Evolutionary conservation across 2,888 invertebrate species (phyloP).

Genomic region (Peribatodes rhomboidaria): DNA sequence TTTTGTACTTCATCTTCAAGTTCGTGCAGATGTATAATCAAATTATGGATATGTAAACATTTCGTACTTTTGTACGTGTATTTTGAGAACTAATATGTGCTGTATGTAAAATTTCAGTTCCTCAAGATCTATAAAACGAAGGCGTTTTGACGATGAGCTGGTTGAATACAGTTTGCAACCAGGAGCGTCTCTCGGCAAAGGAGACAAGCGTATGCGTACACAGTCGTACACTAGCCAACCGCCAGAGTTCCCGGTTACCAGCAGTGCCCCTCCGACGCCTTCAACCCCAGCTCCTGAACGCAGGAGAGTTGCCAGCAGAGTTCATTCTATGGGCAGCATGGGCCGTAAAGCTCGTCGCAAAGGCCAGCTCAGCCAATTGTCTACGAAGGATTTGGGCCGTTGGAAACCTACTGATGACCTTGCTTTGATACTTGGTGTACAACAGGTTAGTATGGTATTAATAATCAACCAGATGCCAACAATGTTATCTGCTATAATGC

Average conservation of each 20-base stretch:
- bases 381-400: slow-evolving; percentile 94
- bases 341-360: slow-evolving; percentile 86
- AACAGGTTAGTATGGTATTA: slow-evolving; percentile 88
- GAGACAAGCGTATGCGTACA: slow-evolving; percentile 79
- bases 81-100: slow-evolving; percentile 3
- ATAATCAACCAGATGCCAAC: not conserved
- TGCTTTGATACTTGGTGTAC: slow-evolving; percentile 96
- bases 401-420: slow-evolving; percentile 99
- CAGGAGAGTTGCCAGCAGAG: slow-evolving; percentile 73
- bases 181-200: slow-evolving; percentile 82
- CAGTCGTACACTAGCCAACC: slow-evolving; percentile 84
- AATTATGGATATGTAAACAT: no score
- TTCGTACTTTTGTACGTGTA: not conserved
- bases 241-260: slow-evolving; percentile 74
- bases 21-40: no score
- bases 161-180: slow-evolving; percentile 95
- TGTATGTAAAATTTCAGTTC: slow-evolving; percentile 87
- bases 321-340: slow-evolving; percentile 68
- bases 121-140: slow-evolving; percentile 97
- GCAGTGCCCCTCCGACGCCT: slow-evolving; percentile 61
- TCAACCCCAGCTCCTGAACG: slow-evolving; percentile 64
- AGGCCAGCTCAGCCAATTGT: slow-evolving; percentile 89
- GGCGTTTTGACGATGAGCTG: slow-evolving; percentile 98
- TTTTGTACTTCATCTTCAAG: not conserved
- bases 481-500: no score